These are phyloP conservation scores for Callipepla squamata DNA, from an alignment of 2,113 vertebrate genomes.

Conservation along the genomic window DNA sequence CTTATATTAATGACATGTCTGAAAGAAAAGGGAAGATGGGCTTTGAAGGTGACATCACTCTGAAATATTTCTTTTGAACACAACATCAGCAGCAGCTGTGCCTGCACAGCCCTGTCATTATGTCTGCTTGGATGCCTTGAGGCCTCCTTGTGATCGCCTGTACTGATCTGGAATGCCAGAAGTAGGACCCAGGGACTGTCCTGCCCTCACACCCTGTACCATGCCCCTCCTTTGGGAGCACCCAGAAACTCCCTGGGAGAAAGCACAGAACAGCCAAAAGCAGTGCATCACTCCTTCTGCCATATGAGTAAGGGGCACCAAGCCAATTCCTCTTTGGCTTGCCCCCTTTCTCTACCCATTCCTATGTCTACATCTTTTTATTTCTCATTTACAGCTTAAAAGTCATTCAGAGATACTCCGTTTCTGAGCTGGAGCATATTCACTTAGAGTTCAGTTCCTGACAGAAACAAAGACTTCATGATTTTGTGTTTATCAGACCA, in stretches of 20 bases:
- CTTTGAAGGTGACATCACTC: not conserved
- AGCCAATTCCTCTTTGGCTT: not conserved
- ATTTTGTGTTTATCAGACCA: not conserved
- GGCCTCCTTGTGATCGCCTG: not conserved
- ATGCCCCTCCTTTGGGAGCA: not conserved
- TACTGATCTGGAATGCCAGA: not conserved
- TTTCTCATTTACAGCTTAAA: not conserved
- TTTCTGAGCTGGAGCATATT: not conserved
- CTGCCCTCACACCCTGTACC: not conserved
- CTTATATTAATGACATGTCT: not conserved
- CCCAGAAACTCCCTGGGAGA: not conserved
- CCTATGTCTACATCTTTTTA: not conserved
- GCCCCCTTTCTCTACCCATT: not conserved
- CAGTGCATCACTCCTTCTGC: not conserved
- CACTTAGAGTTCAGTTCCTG: not conserved
- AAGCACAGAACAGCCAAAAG: not conserved
- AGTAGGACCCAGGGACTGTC: not conserved
- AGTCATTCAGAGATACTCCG: not conserved
- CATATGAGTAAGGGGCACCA: fast-evolving
- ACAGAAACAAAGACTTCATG: not conserved
- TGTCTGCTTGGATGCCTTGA: not conserved
- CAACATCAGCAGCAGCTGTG: not conserved
- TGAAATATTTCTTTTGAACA: not conserved
- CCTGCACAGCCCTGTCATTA: not conserved
- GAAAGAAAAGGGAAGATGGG: not conserved